These are phyloP conservation scores for Sitobion miscanthi DNA, from an alignment of 1,140 invertebrate species.

Conservation along the genomic window DNA sequence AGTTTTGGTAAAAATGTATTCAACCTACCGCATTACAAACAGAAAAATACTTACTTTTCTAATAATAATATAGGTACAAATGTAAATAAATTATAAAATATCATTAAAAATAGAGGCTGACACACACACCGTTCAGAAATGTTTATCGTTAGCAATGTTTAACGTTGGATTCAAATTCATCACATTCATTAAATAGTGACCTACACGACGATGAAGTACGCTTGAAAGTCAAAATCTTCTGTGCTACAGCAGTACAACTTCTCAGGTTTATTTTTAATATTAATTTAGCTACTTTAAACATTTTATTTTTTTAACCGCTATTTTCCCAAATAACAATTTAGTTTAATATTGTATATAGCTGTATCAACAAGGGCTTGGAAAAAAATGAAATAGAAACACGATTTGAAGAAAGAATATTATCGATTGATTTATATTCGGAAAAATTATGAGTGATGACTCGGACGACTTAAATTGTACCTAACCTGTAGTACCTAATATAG, in stretches of 20 bases:
- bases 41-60: neutral
- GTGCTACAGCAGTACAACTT: too few relatives aligned
- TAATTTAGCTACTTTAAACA: too few relatives aligned
- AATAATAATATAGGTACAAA: neutral
- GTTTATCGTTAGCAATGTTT: neutral
- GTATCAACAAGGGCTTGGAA: neutral
- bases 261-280: too few relatives aligned
- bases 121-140: neutral
- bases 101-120: neutral
- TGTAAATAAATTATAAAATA: neutral
- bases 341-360: neutral
- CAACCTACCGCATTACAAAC: neutral
- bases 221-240: too few relatives aligned
- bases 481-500: too few relatives aligned
- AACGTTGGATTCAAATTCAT: too few relatives aligned
- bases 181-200: too few relatives aligned
- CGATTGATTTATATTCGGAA: neutral
- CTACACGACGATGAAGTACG: too few relatives aligned
- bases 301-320: neutral
- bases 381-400: neutral
- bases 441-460: neutral
- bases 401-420: neutral
- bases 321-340: neutral
- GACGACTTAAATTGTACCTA: neutral
- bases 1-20: neutral